Evolutionary conservation across 2,888 invertebrate genomes (phyloP), one percentile per base, ranked within the genome.

Genomic region (Rhaphigaster nebulosa): DNA sequence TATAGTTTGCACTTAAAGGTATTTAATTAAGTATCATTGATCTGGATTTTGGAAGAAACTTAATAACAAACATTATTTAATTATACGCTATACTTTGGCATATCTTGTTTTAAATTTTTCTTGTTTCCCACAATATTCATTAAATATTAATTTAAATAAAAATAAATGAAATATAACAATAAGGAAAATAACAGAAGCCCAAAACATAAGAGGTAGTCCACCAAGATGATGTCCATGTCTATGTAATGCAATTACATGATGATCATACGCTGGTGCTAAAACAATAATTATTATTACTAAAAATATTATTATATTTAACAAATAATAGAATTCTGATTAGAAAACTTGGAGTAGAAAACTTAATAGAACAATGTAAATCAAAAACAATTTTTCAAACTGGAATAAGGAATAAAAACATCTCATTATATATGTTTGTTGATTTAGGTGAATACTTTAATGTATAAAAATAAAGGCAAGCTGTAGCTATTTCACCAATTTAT

Each of bases 131-230:
- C 97, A 98, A 94, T 97, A 98, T 93, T 98, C 98, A 93, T 97
- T 97, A 94, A 97, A 97, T 92, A 99, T 97, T 92, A 98, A 95
- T 94, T 98, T 98, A 94, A 97, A 97, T 52, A 99, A 95, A 94
- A 99, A 98, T 93, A 98, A 95, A 94, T 99, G 98, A 94, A 99
- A 99, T 93, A 98, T 95, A 91, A 98, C 95, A 93, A 99, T 97
- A 92, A 98, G 95, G 93, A 97, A 96, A 93, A 97, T 96, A 92
- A 99, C 96, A 91, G 97, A 96, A 87, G 98, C 96, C 98, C 98
- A 99, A 94, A 99, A 98, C 87, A 98, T 94, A 0, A 97, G 97
- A 84, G 98, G 98, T 91, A 99, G 94, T 0, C 98, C 98, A 60
- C 98, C 98, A 92, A 98, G 95, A 92, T 97, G 96, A 94, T 98